These are phyloP conservation scores for Meandrusa payeni DNA, from an alignment of 2,888 invertebrate genomes.

Conservation along the genomic window DNA sequence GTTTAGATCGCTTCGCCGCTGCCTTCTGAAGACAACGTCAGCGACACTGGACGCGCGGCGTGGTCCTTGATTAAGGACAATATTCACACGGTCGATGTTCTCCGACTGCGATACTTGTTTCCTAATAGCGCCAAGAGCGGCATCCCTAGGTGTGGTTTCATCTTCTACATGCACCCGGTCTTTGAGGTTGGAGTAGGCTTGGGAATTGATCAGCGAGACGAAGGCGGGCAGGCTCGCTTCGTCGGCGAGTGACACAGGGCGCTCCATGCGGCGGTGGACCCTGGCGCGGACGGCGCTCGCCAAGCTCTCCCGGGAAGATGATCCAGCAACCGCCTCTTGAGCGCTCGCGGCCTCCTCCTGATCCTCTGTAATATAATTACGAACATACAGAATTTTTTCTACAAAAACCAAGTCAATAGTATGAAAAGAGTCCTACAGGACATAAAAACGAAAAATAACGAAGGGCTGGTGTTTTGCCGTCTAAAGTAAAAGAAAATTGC, in stretches of 20 bases:
- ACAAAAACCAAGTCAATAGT: too few relatives aligned
- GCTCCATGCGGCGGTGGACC: conserved; percentile 47
- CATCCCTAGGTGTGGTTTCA: conserved; percentile 35
- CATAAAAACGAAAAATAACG: too few relatives aligned
- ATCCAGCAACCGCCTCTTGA: conserved; percentile 32
- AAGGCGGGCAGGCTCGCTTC: conserved; percentile 43
- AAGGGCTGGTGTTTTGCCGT: too few relatives aligned
- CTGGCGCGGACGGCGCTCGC: conserved; percentile 55
- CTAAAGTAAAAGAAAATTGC: too few relatives aligned
- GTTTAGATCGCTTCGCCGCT: conserved; percentile 26
- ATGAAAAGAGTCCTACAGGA: too few relatives aligned
- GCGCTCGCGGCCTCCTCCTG: too few relatives aligned
- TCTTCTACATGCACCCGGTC: conserved; percentile 28
- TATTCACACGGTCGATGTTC: conserved; percentile 46
- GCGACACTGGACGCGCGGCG: conserved; percentile 45
- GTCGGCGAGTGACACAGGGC: conserved; percentile 60
- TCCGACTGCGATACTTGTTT: conserved; percentile 36
- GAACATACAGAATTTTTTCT: too few relatives aligned
- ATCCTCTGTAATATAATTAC: too few relatives aligned
- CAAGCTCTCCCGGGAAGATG: conserved; percentile 50
- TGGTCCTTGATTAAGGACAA: conserved; percentile 39
- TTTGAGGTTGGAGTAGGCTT: conserved; percentile 49
- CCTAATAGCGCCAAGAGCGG: conserved; percentile 39
- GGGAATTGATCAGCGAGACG: conserved; percentile 44
- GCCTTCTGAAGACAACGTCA: conserved; percentile 35